phyloP scores from a whole-genome alignment of 2,797 vertebrate species.

The Luscinia megarhynchos region DNA sequence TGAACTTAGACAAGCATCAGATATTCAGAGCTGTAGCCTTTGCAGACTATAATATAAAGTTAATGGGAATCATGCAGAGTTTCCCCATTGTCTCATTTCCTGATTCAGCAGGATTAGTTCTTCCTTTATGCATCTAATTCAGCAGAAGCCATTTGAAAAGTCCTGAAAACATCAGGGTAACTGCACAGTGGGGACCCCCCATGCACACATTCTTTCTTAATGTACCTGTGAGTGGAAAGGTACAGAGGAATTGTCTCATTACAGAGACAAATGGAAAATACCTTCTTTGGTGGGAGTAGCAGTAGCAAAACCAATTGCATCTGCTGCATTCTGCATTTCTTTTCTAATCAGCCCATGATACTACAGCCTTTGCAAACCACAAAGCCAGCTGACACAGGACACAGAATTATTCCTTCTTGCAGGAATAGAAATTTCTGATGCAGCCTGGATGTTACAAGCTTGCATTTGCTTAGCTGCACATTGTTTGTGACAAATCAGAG shows the following conservation, averaged over 20 bases:
- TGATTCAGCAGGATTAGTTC: conserved; percentile 46
- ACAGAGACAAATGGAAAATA: neutral
- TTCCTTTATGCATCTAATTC: neutral
- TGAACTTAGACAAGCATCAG: neutral
- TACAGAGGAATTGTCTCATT: neutral
- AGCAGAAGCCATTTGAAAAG: neutral
- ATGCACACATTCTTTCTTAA: conserved; percentile 10
- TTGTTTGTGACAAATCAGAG: neutral
- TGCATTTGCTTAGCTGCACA: neutral
- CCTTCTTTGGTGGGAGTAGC: neutral
- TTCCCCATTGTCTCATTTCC: conserved; percentile 15
- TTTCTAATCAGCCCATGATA: neutral
- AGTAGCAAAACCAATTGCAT: neutral
- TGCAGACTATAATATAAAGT: neutral
- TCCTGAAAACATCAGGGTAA: conserved; percentile 18
- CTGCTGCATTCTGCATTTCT: neutral
- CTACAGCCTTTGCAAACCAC: neutral
- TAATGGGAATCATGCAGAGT: neutral
- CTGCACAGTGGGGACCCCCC: neutral
- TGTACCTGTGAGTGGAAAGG: neutral
- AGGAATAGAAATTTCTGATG: neutral
- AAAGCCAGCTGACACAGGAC: neutral
- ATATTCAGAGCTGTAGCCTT: neutral
- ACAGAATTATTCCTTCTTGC: neutral
- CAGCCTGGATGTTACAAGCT: neutral